Evolutionary conservation across 2,797 vertebrate species (phyloP), one percentile per base, ranked within the genome.

Genomic region (Antrozous pallidus): DNA sequence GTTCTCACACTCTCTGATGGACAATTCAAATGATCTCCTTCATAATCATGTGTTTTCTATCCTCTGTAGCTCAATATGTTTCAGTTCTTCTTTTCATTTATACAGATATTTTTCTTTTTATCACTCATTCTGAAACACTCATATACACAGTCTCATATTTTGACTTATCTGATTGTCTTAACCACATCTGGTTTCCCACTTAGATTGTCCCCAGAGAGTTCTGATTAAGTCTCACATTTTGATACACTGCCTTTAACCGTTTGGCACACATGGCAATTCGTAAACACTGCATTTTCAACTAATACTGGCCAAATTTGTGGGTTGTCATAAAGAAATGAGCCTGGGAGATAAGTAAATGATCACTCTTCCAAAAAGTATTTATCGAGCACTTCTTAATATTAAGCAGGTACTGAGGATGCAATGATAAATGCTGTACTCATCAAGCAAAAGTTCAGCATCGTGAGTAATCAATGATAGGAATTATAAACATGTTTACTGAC

Each of bases 401-500:
- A 14, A 22, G 71, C 33, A 87, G 82, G 10, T 24, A 33, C 18
- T 31, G 33, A 38, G 20, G 18, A 42, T 20, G 11, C 33, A 70
- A 14, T 18, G 9, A 89, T 61, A 36, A 49, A 42, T 49, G 93
- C 8, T 31, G 4, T 26, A 88, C 1, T 65, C 54, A 33, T 40
- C 22, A 81, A 42, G 56, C 11, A 26, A 38, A 84, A 67, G 26
- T 88, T 82, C 38, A 61, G 16, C 8, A 42, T 18, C 12, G 8
- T 42, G 71, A 63, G 8, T 65, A 74, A 78, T 26, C n/a, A 73
- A 24, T 56, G 42, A 88, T 63, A 75, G 31, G n/a, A 93, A 31
- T 28, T 38, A 47, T 14, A 49, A n/a, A 85, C 71, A 20, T 65
- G 6, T n/a, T 51, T 79, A 49, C 33, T 45, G 28, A 26, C 11